Conservation (phyloP, 2,797 vertebrate species). For the Sphenodon punctatus region DNA sequence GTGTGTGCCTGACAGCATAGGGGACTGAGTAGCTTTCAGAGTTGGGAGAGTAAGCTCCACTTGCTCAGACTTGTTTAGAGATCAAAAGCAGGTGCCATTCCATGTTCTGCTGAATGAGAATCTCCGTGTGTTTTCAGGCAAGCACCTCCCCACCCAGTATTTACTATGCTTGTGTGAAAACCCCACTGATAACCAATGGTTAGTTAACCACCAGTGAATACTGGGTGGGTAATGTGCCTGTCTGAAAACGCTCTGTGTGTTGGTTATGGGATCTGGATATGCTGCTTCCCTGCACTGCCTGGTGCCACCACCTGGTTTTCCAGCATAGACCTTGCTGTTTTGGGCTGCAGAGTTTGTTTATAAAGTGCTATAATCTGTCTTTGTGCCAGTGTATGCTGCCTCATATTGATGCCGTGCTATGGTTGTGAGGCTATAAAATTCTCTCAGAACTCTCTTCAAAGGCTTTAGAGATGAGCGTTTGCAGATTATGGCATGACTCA, state of each 20-base stretch:
- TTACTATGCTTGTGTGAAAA: no score
- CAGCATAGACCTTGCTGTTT: neutral
- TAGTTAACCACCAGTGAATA: no score
- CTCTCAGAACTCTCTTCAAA: neutral
- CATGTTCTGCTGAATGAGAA: no score
- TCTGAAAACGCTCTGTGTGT: no score
- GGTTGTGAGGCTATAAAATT: neutral
- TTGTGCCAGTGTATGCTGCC: neutral
- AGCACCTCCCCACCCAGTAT: no score
- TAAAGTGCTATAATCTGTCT: neutral
- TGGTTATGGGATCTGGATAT: no score
- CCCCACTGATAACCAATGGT: no score
- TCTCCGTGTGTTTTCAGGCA: no score
- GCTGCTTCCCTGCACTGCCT: neutral
- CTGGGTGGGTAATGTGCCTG: no score
- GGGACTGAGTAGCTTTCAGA: neutral
- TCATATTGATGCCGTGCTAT: neutral
- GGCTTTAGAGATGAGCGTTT: neutral
- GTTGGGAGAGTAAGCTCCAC: neutral
- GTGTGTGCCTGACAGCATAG: neutral
- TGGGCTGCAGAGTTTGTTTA: neutral
- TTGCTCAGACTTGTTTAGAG: neutral
- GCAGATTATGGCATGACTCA: no score
- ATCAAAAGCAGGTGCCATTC: neutral
- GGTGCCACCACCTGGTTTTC: no score